These are phyloP conservation scores for Aphrocallistes beatrix DNA, from an alignment of 37 sponge, comb jelly and placozoan genomes.

Conservation along the genomic window DNA sequence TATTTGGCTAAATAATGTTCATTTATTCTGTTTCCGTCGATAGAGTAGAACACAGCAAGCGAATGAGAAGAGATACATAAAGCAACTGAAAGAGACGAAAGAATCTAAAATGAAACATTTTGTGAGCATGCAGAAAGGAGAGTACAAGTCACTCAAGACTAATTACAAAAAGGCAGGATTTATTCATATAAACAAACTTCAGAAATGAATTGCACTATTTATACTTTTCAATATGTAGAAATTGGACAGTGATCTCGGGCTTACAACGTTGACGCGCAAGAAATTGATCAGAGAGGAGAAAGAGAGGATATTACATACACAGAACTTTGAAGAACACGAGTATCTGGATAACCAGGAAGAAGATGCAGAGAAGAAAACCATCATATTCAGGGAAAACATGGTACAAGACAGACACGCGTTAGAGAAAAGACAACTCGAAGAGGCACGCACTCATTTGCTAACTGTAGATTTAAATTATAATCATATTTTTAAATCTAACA, in stretches of 20 bases:
- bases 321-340: slow-evolving; percentile 45
- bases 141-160: slow-evolving; percentile 51
- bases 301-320: slow-evolving; percentile 44
- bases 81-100: slow-evolving; percentile 45
- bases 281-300: slow-evolving; percentile 54
- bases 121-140: slow-evolving; percentile 61
- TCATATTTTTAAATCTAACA: neutral
- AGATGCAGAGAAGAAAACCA: slow-evolving; percentile 44
- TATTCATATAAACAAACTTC: neutral
- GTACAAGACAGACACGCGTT: slow-evolving; percentile 58
- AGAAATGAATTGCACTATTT: neutral
- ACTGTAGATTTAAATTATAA: neutral
- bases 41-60: slow-evolving; percentile 38
- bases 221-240: slow-evolving; percentile 20
- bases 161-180: slow-evolving; percentile 50
- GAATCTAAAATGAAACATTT: slow-evolving; percentile 84
- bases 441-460: slow-evolving; percentile 26
- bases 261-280: slow-evolving; percentile 41
- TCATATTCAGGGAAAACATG: slow-evolving; percentile 48
- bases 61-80: slow-evolving; percentile 58
- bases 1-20: neutral
- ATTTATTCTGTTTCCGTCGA: neutral
- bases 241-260: slow-evolving; percentile 42
- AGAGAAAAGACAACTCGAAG: slow-evolving; percentile 64
- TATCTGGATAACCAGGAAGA: slow-evolving; percentile 54